Evolutionary conservation across 2,888 invertebrate genomes (phyloP), one percentile per base, ranked within the genome.

Genomic region (Torymus auratus): DNA sequence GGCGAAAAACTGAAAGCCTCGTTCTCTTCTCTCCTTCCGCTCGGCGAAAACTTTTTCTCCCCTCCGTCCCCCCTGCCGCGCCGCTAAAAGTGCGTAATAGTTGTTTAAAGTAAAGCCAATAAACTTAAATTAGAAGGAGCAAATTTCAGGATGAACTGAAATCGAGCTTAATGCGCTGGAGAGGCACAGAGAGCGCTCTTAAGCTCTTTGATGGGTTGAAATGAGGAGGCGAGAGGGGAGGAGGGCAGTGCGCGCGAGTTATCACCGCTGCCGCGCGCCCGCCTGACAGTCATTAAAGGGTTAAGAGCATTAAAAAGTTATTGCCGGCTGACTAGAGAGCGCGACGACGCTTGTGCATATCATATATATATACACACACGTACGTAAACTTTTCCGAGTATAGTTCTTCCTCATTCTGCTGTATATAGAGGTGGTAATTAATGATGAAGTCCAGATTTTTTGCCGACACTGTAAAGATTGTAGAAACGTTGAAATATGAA

Each of bases 91-190:
- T 56, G 71, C 65, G 77, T 70, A 71, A 78, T 78, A 14, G 58
- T 20, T 50, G 60, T 65, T 78, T 71, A 65, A 28, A 78, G 65
- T 78, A 53, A 71, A 12, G 17, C 58, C 56, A 79, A 79, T 79
- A 68, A 79, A 79, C n/a, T 79, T 73, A 79, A 79, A 80, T 80
- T 74, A 74, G 75, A 70, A 70, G 60, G 28, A 64, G 70, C 62
- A 55, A 70, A 75, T 80, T 74, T 65, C 17, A 65, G 70, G 70
- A 80, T 74, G 69, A 70, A 70, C 74, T 60, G 71, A 58, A 80
- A 80, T 75, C 60, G 67, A 75, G 71, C 71, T 80, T 71, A 74
- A 79, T 72, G 67, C 58, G 72, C 15, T 58, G 69, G 52, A 74
- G 69, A 28, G 28, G 28, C 28, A 7, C 28, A 28, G 28, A 28